These are phyloP conservation scores for Lagocephalus sceleratus DNA, from an alignment of 2,797 vertebrate genomes.

Conservation along the genomic window DNA sequence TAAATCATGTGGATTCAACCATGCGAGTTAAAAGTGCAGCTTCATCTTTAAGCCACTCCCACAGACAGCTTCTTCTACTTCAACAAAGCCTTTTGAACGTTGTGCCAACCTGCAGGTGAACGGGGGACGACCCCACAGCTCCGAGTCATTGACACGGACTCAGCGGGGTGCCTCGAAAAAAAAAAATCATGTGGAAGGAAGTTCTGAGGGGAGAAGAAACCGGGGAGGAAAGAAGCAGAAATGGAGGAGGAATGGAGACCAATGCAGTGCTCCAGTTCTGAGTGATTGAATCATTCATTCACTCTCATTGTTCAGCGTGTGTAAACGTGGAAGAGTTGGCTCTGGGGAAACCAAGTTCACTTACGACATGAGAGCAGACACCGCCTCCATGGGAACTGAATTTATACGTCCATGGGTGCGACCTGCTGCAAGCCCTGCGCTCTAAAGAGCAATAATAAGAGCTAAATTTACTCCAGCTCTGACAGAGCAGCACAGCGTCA, in stretches of 20 bases:
- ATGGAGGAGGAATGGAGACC: slow-evolving; percentile 4
- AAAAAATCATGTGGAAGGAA: slow-evolving; percentile 12
- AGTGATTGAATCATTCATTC: slow-evolving; percentile 48
- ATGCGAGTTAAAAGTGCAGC: slow-evolving; percentile 28
- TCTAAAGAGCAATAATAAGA: too few species aligned
- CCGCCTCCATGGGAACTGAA: slow-evolving; percentile 25
- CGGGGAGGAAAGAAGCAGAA: slow-evolving; percentile 5
- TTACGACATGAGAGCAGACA: slow-evolving; percentile 29
- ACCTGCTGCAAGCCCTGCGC: too few species aligned
- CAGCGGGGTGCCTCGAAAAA: slow-evolving; percentile 30
- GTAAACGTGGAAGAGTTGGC: slow-evolving; percentile 9
- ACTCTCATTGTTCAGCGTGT: slow-evolving; percentile 15
- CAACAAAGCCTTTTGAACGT: slow-evolving; percentile 33
- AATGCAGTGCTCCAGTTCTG: slow-evolving; percentile 21
- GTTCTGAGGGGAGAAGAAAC: slow-evolving; percentile 1
- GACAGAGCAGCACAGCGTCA: too few species aligned
- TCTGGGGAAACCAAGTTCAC: slow-evolving; percentile 12
- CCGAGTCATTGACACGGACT: slow-evolving; percentile 25
- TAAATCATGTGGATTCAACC: slow-evolving; percentile 42
- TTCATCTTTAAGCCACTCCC: slow-evolving; percentile 33
- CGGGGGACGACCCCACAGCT: slow-evolving; percentile 33
- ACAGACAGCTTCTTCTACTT: slow-evolving; percentile 28
- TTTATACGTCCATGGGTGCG: not conserved
- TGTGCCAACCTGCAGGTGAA: slow-evolving; percentile 31
- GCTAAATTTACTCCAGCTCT: too few species aligned